Conservation (phyloP, 64 coral and sea anemone species). For the Porites lutea region DNA sequence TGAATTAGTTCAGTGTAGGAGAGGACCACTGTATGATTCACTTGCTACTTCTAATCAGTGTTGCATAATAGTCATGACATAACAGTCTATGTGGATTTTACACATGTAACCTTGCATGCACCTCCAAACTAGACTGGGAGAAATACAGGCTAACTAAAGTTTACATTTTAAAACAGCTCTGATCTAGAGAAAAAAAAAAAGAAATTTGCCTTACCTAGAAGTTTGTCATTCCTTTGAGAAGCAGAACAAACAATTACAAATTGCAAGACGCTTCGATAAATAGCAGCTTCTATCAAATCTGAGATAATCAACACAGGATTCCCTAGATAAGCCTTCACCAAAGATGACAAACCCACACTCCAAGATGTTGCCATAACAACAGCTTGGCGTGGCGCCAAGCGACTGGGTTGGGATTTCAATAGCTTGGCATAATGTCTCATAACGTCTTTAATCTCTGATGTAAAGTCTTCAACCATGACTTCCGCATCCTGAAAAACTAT, state of each 20-base stretch:
- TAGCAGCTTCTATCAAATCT: slow-evolving; percentile 84
- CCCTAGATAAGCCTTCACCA: slow-evolving; percentile 85
- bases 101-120: too few relatives aligned
- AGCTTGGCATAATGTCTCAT: slow-evolving; percentile 90
- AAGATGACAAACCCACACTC: slow-evolving; percentile 80
- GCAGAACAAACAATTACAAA: slow-evolving; percentile 63
- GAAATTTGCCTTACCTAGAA: slow-evolving; percentile 63
- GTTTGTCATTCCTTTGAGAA: slow-evolving; percentile 54
- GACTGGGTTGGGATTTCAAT: slow-evolving; percentile 64
- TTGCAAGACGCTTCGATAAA: slow-evolving; percentile 80
- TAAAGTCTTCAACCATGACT: slow-evolving; percentile 87
- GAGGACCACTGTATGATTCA: too few relatives aligned
- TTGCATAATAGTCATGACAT: too few relatives aligned
- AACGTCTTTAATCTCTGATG: slow-evolving; percentile 81
- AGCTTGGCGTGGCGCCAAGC: slow-evolving; percentile 80
- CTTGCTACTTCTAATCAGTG: too few relatives aligned
- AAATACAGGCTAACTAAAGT: too few relatives aligned
- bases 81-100: too few relatives aligned
- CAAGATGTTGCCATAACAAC: slow-evolving; percentile 83
- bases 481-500: slow-evolving; percentile 90
- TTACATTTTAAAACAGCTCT: too few relatives aligned
- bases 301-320: slow-evolving; percentile 88
- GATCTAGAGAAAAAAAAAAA: background rate
- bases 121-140: too few relatives aligned
- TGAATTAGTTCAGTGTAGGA: too few relatives aligned